Conservation (phyloP, 2,797 vertebrate species). For the Platyrinchus mystaceus region DNA sequence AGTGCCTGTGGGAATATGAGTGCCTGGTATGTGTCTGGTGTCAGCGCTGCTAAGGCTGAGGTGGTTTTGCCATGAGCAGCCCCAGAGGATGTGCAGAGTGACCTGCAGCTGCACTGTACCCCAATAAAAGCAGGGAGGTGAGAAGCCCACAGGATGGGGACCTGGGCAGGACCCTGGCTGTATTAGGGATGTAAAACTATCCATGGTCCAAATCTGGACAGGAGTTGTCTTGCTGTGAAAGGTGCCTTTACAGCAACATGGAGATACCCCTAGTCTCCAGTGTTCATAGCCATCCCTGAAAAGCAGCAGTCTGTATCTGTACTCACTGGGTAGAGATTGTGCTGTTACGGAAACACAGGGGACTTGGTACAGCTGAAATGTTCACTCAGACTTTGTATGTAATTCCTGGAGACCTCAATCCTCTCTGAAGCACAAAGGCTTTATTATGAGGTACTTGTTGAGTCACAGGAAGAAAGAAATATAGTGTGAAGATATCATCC, state of each 20-base stretch:
- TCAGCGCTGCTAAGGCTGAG: rapidly evolving
- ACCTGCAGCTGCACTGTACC: not conserved
- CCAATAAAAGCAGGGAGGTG: not conserved
- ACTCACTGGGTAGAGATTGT: not conserved
- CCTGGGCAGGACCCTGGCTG: not conserved
- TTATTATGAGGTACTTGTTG: not conserved
- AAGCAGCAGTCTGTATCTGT: not conserved
- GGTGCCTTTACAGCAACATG: not conserved
- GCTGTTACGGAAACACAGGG: not conserved
- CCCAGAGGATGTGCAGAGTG: no score
- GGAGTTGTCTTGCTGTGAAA: not conserved
- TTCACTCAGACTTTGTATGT: not conserved
- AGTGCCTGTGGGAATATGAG: not conserved
- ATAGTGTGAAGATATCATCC: not conserved
- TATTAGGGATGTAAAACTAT: not conserved
- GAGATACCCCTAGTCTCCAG: not conserved
- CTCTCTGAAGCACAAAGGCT: not conserved
- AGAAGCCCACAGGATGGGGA: not conserved
- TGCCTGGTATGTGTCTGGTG: rapidly evolving
- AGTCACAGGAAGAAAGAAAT: not conserved
- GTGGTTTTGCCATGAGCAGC: not conserved
- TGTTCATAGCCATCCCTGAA: rapidly evolving
- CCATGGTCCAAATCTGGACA: not conserved
- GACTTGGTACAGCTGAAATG: rapidly evolving
- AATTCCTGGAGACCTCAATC: not conserved